These are phyloP conservation scores for Hecatera dysodea DNA, from an alignment of 2,888 invertebrate genomes.

Conservation along the genomic window DNA sequence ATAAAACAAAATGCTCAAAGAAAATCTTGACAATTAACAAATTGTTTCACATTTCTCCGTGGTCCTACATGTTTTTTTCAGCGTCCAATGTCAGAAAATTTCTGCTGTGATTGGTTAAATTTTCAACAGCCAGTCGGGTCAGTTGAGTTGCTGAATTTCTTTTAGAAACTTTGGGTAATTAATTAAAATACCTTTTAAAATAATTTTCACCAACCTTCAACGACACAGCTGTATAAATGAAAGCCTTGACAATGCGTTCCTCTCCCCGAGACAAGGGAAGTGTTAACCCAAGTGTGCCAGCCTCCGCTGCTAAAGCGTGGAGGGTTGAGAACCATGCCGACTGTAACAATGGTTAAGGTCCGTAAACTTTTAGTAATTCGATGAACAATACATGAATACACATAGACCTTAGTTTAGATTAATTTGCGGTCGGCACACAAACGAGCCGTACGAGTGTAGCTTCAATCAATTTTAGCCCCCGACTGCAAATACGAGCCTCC, in stretches of 20 bases:
- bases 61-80: too few relatives aligned
- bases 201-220: constrained; percentile 74
- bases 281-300: constrained; percentile 80
- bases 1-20: too few relatives aligned
- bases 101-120: not conserved
- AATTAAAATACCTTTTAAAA: not conserved
- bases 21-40: too few relatives aligned
- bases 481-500: too few relatives aligned
- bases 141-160: not conserved
- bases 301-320: constrained; percentile 84
- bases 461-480: too few relatives aligned
- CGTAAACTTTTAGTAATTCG: too few relatives aligned
- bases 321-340: constrained; percentile 79
- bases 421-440: too few relatives aligned
- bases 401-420: too few relatives aligned
- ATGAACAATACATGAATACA: too few relatives aligned
- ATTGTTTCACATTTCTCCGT: too few relatives aligned
- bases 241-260: constrained; percentile 76
- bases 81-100: not conserved
- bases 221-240: constrained; percentile 77
- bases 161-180: not conserved
- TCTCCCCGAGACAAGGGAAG: constrained; percentile 80
- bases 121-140: not conserved
- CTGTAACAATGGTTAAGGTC: constrained; percentile 63
- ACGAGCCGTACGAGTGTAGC: too few relatives aligned